Conservation (phyloP, 2,888 invertebrate genomes). For the Noctuana brunneofusca region DNA sequence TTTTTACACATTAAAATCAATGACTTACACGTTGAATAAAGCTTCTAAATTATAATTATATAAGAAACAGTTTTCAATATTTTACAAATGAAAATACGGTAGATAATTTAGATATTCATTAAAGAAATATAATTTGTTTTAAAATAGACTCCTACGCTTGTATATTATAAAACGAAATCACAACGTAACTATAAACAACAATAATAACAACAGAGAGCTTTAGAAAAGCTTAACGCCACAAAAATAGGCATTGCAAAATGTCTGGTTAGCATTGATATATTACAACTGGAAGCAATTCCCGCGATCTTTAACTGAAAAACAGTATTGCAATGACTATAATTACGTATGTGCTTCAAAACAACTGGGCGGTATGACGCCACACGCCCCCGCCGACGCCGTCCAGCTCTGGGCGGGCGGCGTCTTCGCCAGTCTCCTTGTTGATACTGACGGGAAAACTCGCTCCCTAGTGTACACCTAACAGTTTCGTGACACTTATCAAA, state of each 20-base stretch:
- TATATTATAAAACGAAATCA: no score
- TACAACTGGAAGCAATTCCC: slow-evolving; percentile 34
- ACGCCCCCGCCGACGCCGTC: slow-evolving; percentile 55
- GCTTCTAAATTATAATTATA: no score
- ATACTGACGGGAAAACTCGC: slow-evolving; percentile 65
- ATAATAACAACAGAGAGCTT: not conserved
- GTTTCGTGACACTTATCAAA: slow-evolving; percentile 54
- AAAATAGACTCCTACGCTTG: no score
- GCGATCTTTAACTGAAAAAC: slow-evolving; percentile 38
- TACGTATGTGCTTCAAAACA: slow-evolving; percentile 46
- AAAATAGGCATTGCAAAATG: slow-evolving; percentile 20
- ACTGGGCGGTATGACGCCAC: slow-evolving; percentile 44
- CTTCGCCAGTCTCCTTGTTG: slow-evolving; percentile 64
- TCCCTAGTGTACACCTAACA: slow-evolving; percentile 47
- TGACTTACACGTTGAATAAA: no score
- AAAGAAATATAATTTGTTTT: no score
- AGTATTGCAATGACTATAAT: slow-evolving; percentile 45
- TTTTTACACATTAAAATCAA: no score
- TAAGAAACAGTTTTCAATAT: no score
- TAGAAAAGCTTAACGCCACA: not conserved
- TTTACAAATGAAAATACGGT: no score
- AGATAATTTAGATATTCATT: no score
- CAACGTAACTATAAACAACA: slow-evolving; percentile 2
- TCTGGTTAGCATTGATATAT: slow-evolving; percentile 36
- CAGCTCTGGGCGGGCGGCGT: slow-evolving; percentile 68